phyloP scores from a whole-genome alignment of 1,140 invertebrate genomes.

The Sinonovacula constricta region DNA sequence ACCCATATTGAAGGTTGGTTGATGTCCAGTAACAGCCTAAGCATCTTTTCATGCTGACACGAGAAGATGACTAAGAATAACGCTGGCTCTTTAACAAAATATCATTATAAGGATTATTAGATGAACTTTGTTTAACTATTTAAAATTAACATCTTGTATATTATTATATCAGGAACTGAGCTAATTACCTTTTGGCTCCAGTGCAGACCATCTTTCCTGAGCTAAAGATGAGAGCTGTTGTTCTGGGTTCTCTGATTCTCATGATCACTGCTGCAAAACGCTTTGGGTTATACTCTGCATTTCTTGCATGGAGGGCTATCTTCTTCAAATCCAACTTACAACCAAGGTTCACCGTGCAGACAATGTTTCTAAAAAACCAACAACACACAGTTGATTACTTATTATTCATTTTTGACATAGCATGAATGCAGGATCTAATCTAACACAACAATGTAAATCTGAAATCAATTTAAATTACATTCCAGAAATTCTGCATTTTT shows the following conservation, averaged over 20 bases:
- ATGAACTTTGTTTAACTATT: no score
- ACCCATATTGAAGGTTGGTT: no score
- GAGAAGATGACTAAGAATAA: no score
- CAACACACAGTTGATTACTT: constrained; percentile 66
- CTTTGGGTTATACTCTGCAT: constrained; percentile 99
- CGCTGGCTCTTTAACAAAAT: no score
- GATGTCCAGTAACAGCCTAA: no score
- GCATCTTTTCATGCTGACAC: no score
- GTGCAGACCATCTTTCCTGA: constrained; percentile 99
- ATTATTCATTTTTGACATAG: neutral
- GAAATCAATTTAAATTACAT: no score
- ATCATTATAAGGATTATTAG: no score
- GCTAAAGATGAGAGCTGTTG: constrained; percentile 99
- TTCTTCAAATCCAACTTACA: constrained; percentile 85
- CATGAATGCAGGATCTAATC: constrained; percentile 14
- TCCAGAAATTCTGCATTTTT: no score
- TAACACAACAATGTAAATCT: no score
- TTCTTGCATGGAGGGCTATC: constrained; percentile 98
- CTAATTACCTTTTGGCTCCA: constrained; percentile 96
- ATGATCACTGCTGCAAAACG: constrained; percentile 99
- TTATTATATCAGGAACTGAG: no score
- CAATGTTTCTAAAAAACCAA: constrained; percentile 84
- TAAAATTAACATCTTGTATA: no score
- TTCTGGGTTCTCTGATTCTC: constrained; percentile 98
- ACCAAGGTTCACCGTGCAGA: constrained; percentile 98